Evolutionary conservation across 2,888 invertebrate species (phyloP).

Genomic region (Acleris holmiana): DNA sequence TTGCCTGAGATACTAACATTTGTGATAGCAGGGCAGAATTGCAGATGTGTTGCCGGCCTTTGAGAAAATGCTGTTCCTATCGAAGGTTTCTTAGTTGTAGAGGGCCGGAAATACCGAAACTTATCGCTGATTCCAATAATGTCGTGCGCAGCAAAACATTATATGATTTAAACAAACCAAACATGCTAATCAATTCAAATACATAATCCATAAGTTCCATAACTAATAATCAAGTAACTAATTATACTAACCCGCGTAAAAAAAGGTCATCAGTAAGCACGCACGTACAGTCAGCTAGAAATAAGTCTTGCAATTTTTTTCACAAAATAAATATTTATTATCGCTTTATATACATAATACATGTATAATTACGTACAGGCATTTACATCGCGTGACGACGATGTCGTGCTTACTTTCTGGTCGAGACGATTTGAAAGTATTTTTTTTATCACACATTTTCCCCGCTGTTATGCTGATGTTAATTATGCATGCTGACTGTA

Average conservation of each 20-base stretch:
- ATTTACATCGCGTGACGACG: slow-evolving; percentile 61
- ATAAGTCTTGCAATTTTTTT: slow-evolving; percentile 20
- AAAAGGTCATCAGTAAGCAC: slow-evolving; percentile 3
- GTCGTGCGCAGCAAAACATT: too few relatives aligned
- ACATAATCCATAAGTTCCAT: background rate
- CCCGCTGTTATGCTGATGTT: slow-evolving; percentile 66
- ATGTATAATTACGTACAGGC: slow-evolving; percentile 54
- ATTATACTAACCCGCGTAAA: background rate
- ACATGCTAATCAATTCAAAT: background rate
- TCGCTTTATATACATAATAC: slow-evolving; percentile 56
- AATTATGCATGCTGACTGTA: slow-evolving; percentile 40
- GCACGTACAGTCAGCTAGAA: background rate
- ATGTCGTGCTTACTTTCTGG: slow-evolving; percentile 69
- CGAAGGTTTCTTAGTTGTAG: too few relatives aligned
- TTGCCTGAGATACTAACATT: too few relatives aligned
- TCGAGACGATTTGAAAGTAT: slow-evolving; percentile 65
- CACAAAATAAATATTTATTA: slow-evolving; percentile 44
- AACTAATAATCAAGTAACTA: background rate
- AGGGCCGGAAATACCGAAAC: too few relatives aligned
- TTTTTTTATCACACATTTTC: slow-evolving; percentile 68
- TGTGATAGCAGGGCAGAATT: too few relatives aligned
- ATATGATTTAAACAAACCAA: too few relatives aligned
- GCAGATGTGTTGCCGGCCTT: too few relatives aligned
- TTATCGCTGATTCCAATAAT: too few relatives aligned
- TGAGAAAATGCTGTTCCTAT: too few relatives aligned